A percentile compares a stretch with the other conserved stretches of the same genome.
phyloP scores from a whole-genome alignment of 1,140 invertebrate species.

The Drosophila jambulina region DNA sequence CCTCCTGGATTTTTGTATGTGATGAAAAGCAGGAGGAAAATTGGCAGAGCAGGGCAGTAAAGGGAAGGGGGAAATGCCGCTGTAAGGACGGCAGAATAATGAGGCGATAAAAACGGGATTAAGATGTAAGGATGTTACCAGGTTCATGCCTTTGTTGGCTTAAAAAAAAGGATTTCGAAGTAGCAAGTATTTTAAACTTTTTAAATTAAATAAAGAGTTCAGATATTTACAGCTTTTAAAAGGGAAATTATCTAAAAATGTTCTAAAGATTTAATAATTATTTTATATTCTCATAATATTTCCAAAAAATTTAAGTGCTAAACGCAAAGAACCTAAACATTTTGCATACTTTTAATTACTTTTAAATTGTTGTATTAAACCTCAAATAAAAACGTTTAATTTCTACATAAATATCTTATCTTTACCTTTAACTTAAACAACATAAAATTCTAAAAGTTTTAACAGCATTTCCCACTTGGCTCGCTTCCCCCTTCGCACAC shows the following conservation, averaged over 20 bases:
- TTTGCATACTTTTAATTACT: not conserved
- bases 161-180: conserved; percentile 3
- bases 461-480: not conserved
- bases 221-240: not conserved
- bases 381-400: not conserved
- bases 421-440: conserved; percentile 8
- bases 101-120: conserved; percentile 44
- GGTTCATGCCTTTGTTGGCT: not conserved
- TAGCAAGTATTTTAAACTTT: not conserved
- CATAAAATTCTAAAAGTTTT: conserved; percentile 5
- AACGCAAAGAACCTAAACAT: not conserved
- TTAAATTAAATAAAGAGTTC: not conserved
- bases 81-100: conserved; percentile 36
- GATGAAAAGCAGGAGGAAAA: conserved; percentile 21
- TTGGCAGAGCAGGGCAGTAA: too few relatives aligned
- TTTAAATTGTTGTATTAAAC: not conserved
- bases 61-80: not conserved
- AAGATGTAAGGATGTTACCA: conserved; percentile 28
- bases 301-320: not conserved
- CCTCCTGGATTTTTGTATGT: conserved; percentile 1
- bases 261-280: not conserved
- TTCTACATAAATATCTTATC: not conserved
- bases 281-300: not conserved
- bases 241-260: not conserved
- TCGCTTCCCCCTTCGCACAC: not conserved